Conservation (phyloP, 1,140 invertebrate genomes). For the Polypedilum pembai region DNA sequence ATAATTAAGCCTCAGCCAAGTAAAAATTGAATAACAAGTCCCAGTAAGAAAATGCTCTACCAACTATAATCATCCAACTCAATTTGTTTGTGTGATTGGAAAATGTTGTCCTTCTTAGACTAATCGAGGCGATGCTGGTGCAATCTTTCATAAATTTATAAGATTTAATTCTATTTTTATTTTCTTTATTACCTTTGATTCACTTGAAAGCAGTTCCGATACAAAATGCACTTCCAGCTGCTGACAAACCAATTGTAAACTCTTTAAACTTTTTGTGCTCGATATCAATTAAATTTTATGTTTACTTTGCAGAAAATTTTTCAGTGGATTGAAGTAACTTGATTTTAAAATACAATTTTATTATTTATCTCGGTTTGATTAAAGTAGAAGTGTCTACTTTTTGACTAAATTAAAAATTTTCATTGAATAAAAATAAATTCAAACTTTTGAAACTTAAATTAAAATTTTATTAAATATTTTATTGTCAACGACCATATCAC, state of each 20-base stretch:
- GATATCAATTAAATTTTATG: too few species aligned
- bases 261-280: conserved; percentile 30
- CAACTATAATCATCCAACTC: conserved; percentile 53
- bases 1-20: conserved; percentile 60
- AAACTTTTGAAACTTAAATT: too few species aligned
- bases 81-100: conserved; percentile 44
- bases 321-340: too few species aligned
- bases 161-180: too few species aligned
- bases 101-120: conserved; percentile 42
- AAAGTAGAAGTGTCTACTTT: too few species aligned
- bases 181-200: too few species aligned
- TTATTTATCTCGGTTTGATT: too few species aligned
- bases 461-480: too few species aligned
- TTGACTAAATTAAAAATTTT: too few species aligned
- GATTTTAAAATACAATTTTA: too few species aligned
- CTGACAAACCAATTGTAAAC: conserved; percentile 40
- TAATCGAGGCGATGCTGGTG: conserved; percentile 44
- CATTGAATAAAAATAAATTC: too few species aligned
- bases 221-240: conserved; percentile 52
- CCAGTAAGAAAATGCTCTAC: conserved; percentile 52
- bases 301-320: too few species aligned
- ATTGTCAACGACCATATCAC: conserved; percentile 1
- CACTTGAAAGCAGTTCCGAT: conserved; percentile 54
- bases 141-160: conserved; percentile 50
- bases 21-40: conserved; percentile 55